These are phyloP conservation scores for Troglohyphantes excavatus DNA, from an alignment of 2,888 invertebrate species.

Conservation along the genomic window DNA sequence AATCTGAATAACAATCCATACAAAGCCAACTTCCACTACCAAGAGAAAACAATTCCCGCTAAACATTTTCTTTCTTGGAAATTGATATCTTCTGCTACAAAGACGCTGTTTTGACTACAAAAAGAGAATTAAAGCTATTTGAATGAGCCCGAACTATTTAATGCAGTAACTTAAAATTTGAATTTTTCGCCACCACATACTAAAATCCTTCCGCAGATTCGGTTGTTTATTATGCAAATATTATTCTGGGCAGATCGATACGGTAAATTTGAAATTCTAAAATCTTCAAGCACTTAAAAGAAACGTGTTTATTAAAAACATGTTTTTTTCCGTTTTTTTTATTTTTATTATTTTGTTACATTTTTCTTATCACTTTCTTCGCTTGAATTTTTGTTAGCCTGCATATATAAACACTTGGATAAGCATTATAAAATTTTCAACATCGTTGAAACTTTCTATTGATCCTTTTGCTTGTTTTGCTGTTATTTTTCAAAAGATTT, in stretches of 20 bases:
- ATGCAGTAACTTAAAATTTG: slow-evolving; percentile 52
- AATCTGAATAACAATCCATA: neutral
- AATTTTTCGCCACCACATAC: slow-evolving; percentile 25
- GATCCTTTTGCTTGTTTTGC: neutral
- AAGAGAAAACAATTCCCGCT: slow-evolving; percentile 2
- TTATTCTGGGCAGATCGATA: slow-evolving; percentile 37
- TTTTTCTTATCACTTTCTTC: neutral
- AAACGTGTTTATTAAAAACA: slow-evolving; percentile 43
- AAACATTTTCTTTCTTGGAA: neutral
- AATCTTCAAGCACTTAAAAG: slow-evolving; percentile 54
- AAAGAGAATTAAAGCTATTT: slow-evolving; percentile 49
- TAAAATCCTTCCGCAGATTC: slow-evolving; percentile 9
- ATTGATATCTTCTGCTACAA: neutral
- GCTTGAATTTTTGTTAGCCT: neutral
- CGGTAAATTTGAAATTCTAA: slow-evolving; percentile 39
- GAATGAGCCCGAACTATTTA: slow-evolving; percentile 38
- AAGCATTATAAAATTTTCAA: neutral
- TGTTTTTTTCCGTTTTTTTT: neutral
- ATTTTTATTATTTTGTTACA: neutral
- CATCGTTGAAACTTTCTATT: no score
- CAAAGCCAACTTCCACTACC: neutral
- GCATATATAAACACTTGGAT: neutral
- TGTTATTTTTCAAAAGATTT: neutral
- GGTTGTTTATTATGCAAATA: slow-evolving; percentile 42
- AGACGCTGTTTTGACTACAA: slow-evolving; percentile 6